Conservation (phyloP, 2,113 vertebrate species). For the Agelaius phoeniceus region DNA sequence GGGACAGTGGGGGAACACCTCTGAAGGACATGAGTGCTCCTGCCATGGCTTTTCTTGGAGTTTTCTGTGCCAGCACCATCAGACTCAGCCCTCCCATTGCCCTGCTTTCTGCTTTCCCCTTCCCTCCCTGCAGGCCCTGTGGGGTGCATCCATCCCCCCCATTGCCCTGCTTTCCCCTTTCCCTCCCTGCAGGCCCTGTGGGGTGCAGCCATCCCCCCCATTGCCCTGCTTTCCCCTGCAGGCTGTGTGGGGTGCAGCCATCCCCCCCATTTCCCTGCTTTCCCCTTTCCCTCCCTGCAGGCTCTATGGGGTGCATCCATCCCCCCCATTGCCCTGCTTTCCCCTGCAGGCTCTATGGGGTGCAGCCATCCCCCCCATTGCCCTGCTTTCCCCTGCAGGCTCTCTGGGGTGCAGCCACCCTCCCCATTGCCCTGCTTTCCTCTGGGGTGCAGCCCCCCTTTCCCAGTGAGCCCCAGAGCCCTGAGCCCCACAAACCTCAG, state of each 20-base stretch:
- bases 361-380: background rate
- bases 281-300: background rate
- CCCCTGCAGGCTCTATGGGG: background rate
- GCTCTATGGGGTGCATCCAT: background rate
- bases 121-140: background rate
- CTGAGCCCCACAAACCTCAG: constrained; percentile 76
- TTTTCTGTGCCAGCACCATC: background rate
- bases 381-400: background rate
- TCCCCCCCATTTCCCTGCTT: background rate
- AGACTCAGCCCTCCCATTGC: background rate
- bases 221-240: background rate
- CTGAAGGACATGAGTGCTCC: background rate
- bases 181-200: background rate
- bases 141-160: background rate
- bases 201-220: background rate
- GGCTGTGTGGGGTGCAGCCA: background rate
- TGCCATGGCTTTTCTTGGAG: background rate
- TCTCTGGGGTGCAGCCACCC: background rate
- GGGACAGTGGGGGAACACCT: background rate
- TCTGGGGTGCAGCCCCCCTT: background rate
- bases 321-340: background rate
- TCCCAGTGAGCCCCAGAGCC: background rate
- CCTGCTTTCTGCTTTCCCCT: background rate
- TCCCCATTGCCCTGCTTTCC: background rate
- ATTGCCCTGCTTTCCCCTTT: background rate